Evolutionary conservation across 2,888 invertebrate species (phyloP).

Genomic region (Electrophaes corylata): DNA sequence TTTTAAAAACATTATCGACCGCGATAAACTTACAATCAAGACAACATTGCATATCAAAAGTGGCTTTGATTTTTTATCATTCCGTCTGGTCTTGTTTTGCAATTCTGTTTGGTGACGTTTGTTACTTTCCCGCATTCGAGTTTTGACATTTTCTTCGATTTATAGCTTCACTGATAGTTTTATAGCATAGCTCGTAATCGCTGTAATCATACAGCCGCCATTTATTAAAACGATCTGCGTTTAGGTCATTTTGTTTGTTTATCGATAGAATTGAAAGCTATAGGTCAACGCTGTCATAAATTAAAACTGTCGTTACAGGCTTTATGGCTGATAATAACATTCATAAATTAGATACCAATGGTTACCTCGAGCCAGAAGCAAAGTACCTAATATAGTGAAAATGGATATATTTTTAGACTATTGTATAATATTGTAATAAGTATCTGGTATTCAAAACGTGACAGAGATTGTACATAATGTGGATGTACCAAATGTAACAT

Average conservation of each 20-base stretch:
- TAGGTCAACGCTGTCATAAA: conserved; percentile 33
- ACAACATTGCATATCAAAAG: too few relatives aligned
- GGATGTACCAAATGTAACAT: too few relatives aligned
- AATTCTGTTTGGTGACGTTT: conserved; percentile 46
- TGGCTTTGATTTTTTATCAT: too few relatives aligned
- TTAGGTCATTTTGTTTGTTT: conserved; percentile 29
- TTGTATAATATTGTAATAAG: too few relatives aligned
- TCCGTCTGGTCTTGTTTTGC: conserved; percentile 29
- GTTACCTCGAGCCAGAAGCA: not conserved
- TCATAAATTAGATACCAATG: conserved; percentile 24
- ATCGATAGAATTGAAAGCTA: conserved; percentile 22
- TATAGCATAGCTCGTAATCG: conserved; percentile 62
- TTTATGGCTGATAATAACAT: conserved; percentile 27
- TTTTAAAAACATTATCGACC: too few relatives aligned
- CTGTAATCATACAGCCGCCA: conserved; percentile 57
- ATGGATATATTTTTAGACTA: too few relatives aligned
- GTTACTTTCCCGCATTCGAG: conserved; percentile 63
- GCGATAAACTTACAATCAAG: too few relatives aligned
- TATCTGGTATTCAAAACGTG: too few relatives aligned
- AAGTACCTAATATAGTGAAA: not conserved
- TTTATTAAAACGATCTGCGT: conserved; percentile 57
- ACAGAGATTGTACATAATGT: too few relatives aligned
- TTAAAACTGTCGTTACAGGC: conserved; percentile 29
- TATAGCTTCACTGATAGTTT: conserved; percentile 71
- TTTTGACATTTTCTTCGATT: conserved; percentile 65